Conservation (phyloP, 2,888 invertebrate species). For the Alitta virens region DNA sequence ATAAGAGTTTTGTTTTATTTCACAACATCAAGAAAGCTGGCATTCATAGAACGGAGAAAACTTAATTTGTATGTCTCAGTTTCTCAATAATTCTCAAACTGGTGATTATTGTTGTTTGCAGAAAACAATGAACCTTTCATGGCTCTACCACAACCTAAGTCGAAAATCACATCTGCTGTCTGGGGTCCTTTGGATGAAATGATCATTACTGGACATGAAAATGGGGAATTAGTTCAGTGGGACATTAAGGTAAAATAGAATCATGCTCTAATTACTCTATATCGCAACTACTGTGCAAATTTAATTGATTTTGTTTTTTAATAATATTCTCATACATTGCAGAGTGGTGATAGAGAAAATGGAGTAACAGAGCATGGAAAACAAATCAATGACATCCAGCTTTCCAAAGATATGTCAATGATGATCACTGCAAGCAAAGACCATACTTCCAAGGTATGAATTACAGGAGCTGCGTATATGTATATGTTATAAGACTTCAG, state of each 20-base stretch:
- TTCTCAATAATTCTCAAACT: too few relatives aligned
- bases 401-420: conserved; percentile 89
- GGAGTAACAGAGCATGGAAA: conserved; percentile 77
- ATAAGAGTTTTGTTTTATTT: too few relatives aligned
- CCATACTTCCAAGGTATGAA: conserved; percentile 84
- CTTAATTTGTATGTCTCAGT: too few relatives aligned
- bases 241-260: conserved; percentile 65
- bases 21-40: too few relatives aligned
- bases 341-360: conserved; percentile 80
- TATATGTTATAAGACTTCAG: too few relatives aligned
- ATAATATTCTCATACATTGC: too few relatives aligned
- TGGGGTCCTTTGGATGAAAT: conserved; percentile 85
- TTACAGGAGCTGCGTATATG: too few relatives aligned
- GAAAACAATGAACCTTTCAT: conserved; percentile 62
- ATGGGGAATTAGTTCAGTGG: conserved; percentile 89
- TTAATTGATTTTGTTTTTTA: too few relatives aligned
- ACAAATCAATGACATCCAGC: conserved; percentile 94
- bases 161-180: conserved; percentile 84
- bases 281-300: too few relatives aligned
- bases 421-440: conserved; percentile 97
- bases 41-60: too few relatives aligned
- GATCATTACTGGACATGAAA: conserved; percentile 72
- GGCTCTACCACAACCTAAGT: conserved; percentile 70
- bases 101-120: too few relatives aligned
- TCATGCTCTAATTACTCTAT: background rate